Conservation (phyloP, 2,888 invertebrate genomes). For the Zygothrica quintamaculata region DNA sequence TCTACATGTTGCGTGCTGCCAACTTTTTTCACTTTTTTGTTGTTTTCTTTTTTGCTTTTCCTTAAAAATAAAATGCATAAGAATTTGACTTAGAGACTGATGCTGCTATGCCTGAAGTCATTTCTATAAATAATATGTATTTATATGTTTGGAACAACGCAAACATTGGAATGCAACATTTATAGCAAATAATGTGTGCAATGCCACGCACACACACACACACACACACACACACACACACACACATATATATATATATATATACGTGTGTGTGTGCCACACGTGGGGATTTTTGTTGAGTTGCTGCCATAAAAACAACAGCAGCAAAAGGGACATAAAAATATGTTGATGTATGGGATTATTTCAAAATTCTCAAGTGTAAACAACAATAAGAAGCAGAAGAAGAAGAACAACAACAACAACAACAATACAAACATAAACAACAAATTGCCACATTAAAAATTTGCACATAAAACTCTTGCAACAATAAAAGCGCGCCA, state of each 20-base stretch:
- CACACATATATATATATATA: constrained; percentile 1
- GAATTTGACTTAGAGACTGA: constrained; percentile 6
- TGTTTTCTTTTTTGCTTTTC: constrained; percentile 18
- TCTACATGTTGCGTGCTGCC: constrained; percentile 24
- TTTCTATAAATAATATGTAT: constrained; percentile 60
- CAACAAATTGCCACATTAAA: constrained; percentile 40
- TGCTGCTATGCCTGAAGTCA: constrained; percentile 50
- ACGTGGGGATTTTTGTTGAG: constrained; percentile 44
- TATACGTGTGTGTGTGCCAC: constrained; percentile 15
- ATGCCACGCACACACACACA: constrained; percentile 11
- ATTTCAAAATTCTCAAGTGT: constrained; percentile 36
- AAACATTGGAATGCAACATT: constrained; percentile 54
- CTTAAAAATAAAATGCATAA: constrained; percentile 18
- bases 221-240: constrained; percentile 3
- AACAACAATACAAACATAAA: background rate
- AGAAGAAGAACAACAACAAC: background rate
- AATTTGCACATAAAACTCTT: constrained; percentile 63
- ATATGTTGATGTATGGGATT: constrained; percentile 20
- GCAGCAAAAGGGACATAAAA: constrained; percentile 48
- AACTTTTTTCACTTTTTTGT: constrained; percentile 20
- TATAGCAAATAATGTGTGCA: constrained; percentile 24
- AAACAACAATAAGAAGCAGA: constrained; percentile 22
- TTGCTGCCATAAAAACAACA: constrained; percentile 49
- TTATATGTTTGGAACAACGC: constrained; percentile 9
- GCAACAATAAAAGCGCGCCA: constrained; percentile 50